Percentiles rank a stretch among this genome's conserved stretches.
Evolutionary conservation across 2,113 vertebrate genomes (phyloP).

Genomic region (Microcebus murinus): DNA sequence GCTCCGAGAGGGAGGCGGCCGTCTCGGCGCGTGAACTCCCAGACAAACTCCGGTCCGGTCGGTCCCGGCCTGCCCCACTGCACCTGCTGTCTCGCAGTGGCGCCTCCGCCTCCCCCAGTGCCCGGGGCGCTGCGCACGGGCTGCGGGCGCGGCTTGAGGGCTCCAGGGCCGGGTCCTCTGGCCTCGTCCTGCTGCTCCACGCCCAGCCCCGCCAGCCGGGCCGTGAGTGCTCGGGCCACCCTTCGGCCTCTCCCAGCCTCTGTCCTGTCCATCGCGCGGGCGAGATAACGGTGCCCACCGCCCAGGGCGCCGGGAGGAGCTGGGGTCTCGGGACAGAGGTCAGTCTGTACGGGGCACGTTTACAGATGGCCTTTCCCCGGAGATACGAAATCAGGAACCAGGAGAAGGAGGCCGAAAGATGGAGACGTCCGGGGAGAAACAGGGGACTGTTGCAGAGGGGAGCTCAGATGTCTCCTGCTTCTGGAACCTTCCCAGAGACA

Average conservation of each 20-base stretch:
- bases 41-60: not conserved
- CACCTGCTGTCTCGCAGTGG: not conserved
- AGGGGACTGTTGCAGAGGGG: too few species aligned
- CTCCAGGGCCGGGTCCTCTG: not conserved
- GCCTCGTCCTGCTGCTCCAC: fast-evolving
- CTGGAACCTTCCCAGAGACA: not conserved
- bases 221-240: not conserved
- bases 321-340: not conserved
- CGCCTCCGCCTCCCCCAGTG: not conserved
- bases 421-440: not conserved
- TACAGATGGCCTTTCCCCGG: not conserved
- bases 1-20: not conserved
- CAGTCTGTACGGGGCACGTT: not conserved
- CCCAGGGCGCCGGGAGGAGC: not conserved
- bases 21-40: not conserved
- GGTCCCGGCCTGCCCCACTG: not conserved
- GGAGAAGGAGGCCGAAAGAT: not conserved
- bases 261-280: too few species aligned
- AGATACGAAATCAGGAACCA: not conserved
- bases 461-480: not conserved
- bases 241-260: not conserved
- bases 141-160: not conserved
- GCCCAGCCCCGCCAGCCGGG: not conserved
- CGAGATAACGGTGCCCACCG: not conserved
- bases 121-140: not conserved